These are phyloP conservation scores for Colaptes auratus DNA, from an alignment of 2,113 vertebrate species.

Conservation along the genomic window DNA sequence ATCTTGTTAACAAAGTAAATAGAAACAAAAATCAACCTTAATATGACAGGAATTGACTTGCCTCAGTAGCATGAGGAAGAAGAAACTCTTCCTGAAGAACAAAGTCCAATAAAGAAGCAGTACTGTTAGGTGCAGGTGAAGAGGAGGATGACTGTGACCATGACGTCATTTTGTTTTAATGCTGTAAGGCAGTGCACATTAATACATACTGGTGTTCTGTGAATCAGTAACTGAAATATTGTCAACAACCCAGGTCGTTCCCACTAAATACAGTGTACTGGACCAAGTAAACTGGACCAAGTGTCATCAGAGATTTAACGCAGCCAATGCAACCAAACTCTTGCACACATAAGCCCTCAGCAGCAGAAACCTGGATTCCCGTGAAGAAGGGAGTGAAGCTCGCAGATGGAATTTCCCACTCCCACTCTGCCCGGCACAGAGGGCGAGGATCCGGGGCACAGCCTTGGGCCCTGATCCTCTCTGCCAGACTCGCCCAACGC, in stretches of 20 bases:
- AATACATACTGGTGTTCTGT: background rate
- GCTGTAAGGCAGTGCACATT: background rate
- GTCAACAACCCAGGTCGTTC: background rate
- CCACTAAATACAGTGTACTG: background rate
- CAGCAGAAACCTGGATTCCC: background rate
- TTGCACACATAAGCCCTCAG: background rate
- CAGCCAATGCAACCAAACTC: background rate
- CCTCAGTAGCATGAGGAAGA: background rate
- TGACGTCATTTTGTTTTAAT: background rate
- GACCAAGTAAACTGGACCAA: background rate
- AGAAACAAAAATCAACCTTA: background rate
- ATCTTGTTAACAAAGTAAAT: background rate
- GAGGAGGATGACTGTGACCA: accelerated
- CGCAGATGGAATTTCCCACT: accelerated
- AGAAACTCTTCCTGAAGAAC: background rate
- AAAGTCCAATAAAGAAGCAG: background rate
- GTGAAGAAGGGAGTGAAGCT: background rate
- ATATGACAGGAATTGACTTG: constrained; percentile 8
- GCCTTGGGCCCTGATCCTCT: background rate
- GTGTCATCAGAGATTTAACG: background rate
- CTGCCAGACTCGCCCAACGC: background rate
- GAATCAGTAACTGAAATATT: background rate
- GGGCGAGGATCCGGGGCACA: background rate
- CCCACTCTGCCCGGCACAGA: accelerated
- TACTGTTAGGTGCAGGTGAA: background rate